Evolutionary conservation across 2,888 invertebrate genomes (phyloP), one percentile per base, ranked within the genome.

Genomic region (Thecocarcelia acutangulata): DNA sequence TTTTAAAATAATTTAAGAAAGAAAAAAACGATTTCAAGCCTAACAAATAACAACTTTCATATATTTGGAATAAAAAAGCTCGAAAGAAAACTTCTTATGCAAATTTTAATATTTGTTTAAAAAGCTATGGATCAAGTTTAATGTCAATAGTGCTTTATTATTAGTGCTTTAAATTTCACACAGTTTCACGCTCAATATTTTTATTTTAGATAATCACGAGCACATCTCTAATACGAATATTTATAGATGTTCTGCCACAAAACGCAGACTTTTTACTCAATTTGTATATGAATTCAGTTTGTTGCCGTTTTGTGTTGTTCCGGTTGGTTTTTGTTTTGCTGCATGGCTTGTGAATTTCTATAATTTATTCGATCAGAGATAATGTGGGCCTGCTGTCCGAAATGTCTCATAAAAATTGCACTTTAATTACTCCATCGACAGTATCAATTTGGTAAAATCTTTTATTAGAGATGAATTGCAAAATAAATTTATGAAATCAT

Each of bases 341-440:
- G 61, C 61, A 78, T 58, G 74, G 82, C 82, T 78, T 70, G 78
- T 78, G 70, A 78, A 59, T 74, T 83, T 77, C 42, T 88, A 87
- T 89, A 90, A 90, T 90, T 90, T 90, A 90, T 90, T 89, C 89
- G 87, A 89, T 89, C 89, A 86, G 77, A 87, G 90, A 90, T 90
- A 89, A 85, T 85, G 76, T 64, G 85, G 85, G 87, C 86, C 87
- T 84, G 87, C 89, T 88, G 90, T 90, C 89, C 87, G 86, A 88
- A 87, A 88, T 88, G 88, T 87, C 88, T 89, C 89, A 90, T 88
- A 90, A 90, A 90, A 90, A 90, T 90, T 89, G 90, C 88, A 87
- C 86, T 90, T 90, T 90, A 90, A 90, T 90, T 90, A 90, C 90
- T 90, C 87, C 87, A 90, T 88, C 88, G 90, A 90, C 90, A 90